phyloP scores from a whole-genome alignment of 2,797 vertebrate species.

The Myotis vivesi region DNA sequence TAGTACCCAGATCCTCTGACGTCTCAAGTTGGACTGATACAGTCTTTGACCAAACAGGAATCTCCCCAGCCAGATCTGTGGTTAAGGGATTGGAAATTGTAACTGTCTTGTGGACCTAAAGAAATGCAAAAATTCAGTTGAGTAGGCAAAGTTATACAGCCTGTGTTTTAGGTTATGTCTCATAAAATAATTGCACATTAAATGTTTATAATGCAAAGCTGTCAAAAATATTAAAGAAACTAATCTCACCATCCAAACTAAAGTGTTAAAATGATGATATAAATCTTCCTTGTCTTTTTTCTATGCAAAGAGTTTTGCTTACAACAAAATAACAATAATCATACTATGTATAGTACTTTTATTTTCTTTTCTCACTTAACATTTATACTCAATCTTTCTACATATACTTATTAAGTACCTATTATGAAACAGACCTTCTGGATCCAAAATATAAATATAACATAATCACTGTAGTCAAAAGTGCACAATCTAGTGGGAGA shows the following conservation, averaged over 20 bases:
- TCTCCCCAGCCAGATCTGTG: slow-evolving; percentile 75
- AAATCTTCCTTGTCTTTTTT: slow-evolving; percentile 8
- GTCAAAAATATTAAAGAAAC: slow-evolving; percentile 48
- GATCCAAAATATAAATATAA: slow-evolving; percentile 45
- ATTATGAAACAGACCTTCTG: neutral
- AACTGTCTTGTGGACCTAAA: slow-evolving; percentile 68
- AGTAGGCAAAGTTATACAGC: slow-evolving; percentile 37
- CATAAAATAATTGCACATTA: slow-evolving; percentile 20
- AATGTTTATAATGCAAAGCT: slow-evolving; percentile 17
- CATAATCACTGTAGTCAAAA: neutral
- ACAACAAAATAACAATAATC: slow-evolving; percentile 31
- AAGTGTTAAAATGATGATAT: slow-evolving; percentile 25
- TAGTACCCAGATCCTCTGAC: slow-evolving; percentile 57
- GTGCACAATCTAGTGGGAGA: neutral
- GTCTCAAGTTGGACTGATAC: slow-evolving; percentile 63
- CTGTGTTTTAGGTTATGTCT: slow-evolving; percentile 3
- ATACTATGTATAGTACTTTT: neutral
- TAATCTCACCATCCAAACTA: slow-evolving; percentile 31
- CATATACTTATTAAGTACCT: slow-evolving; percentile 27
- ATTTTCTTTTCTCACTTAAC: slow-evolving; percentile 10
- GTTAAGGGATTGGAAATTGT: slow-evolving; percentile 68
- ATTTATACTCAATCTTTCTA: slow-evolving; percentile 7
- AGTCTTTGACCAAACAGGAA: slow-evolving; percentile 74
- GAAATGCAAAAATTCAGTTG: slow-evolving; percentile 70
- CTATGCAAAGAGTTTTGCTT: slow-evolving; percentile 2